Base-by-base conservation (phyloP, 2,888 invertebrate genomes). In the Phoenoteleia sp. region DNA sequence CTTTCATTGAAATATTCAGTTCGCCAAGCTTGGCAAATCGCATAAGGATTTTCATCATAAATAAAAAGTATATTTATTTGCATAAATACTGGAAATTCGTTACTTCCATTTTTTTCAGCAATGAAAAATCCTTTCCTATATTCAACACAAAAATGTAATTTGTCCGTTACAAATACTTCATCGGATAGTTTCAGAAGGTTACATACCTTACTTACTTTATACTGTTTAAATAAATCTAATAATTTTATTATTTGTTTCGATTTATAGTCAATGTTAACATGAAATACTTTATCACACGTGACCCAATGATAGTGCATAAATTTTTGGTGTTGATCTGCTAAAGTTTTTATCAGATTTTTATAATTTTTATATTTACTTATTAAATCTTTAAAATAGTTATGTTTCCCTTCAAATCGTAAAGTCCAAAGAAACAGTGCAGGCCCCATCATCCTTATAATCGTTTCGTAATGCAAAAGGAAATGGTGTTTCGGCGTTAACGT, bases 331-430 rank as follows among this genome's bases (percentile, higher is more conserved):
- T 83, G 72, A 29, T 79, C 60, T 2, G 82, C 66, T 39, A 79
- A 60, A 29, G 72, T 77, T 54, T 77, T 77, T 21, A 64, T 36
- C 39, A 83, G 19, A 47, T 72, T 67, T 56, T 77, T 72, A 11
- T 54, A 66, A 52, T 71, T 66, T 56, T 77, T 72, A 9, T 36
- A 58, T 15, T 47, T 69, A 5, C 29, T 60, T 29, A 74, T 66
- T 17, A 83, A 49, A 27, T 75, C 52, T 72, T 84, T 83, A 17
- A 83, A 75, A 39, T 75, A 82, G 25, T 83, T 77, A 45, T 86
- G 85, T 27, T 82, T 79, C 2, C 62, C 81, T 62, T 85, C 83
- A n/a, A 75, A 85, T 19, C 81, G 11, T 54, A 86, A 66, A 2
- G 74, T 76, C 74, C 76, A 85, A 6, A 80, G 71, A 25, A 72